A percentile compares a stretch with the other conserved stretches of the same genome.
phyloP scores from a whole-genome alignment of 2,797 vertebrate species.

The Semotilus atromaculatus region DNA sequence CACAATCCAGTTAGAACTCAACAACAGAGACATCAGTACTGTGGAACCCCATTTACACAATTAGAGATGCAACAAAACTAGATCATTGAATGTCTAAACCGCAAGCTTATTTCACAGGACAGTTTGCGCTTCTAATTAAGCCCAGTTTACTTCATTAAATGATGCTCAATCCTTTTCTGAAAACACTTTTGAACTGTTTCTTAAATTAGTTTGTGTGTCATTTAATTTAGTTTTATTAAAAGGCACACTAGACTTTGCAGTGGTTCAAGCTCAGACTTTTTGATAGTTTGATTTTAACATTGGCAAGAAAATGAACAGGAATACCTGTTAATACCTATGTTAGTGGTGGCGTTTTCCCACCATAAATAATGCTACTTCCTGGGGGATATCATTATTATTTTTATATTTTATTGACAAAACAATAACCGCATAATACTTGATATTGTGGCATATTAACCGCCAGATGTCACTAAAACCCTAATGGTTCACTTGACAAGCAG shows the following conservation, averaged over 20 bases:
- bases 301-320: not conserved
- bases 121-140: not conserved
- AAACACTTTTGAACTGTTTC: rapidly evolving
- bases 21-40: not conserved
- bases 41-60: not conserved
- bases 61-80: not conserved
- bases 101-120: not conserved
- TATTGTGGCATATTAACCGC: not conserved
- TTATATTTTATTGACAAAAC: not conserved
- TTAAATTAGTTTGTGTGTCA: not conserved
- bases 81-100: not conserved
- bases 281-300: not conserved
- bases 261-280: not conserved
- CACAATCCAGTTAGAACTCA: not conserved
- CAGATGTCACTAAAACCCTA: not conserved
- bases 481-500: not conserved
- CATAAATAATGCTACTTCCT: not conserved
- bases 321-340: not conserved
- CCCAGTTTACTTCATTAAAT: not conserved
- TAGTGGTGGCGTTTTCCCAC: not conserved
- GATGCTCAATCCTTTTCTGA: not conserved
- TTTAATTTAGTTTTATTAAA: not conserved
- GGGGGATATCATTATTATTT: not conserved
- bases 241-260: too few relatives aligned
- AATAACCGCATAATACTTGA: not conserved